phyloP scores from a whole-genome alignment of 1,140 invertebrate genomes.

The Drosophila nebulosa region DNA sequence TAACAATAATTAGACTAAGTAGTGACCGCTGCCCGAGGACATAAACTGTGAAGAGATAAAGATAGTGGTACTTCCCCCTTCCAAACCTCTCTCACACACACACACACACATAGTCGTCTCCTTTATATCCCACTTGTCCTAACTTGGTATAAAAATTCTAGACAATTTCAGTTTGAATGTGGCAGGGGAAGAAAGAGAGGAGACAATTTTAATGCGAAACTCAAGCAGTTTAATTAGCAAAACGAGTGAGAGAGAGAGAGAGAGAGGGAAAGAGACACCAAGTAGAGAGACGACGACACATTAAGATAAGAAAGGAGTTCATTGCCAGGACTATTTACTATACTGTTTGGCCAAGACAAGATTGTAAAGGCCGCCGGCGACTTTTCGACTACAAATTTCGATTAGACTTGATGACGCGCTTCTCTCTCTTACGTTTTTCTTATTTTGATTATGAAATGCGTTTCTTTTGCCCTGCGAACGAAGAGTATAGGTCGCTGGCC shows the following conservation, averaged over 20 bases:
- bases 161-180: background rate
- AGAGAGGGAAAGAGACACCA: conserved; percentile 16
- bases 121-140: background rate
- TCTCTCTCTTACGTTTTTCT: background rate
- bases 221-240: conserved; percentile 74
- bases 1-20: conserved; percentile 79
- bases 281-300: conserved; percentile 52
- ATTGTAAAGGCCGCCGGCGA: conserved; percentile 18
- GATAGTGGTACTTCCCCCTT: conserved; percentile 17
- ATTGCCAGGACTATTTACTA: conserved; percentile 47
- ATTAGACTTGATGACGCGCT: background rate
- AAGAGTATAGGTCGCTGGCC: conserved; percentile 53
- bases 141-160: conserved; percentile 6
- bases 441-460: conserved; percentile 2
- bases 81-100: background rate
- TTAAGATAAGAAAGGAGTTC: conserved; percentile 62
- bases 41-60: conserved; percentile 74
- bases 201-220: background rate
- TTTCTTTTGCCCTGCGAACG: background rate
- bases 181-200: background rate
- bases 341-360: background rate
- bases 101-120: background rate
- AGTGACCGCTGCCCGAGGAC: conserved; percentile 72
- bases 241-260: conserved; percentile 32
- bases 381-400: background rate